Evolutionary conservation across 2,113 vertebrate species (phyloP).

Genomic region (Phainopepla nitens): DNA sequence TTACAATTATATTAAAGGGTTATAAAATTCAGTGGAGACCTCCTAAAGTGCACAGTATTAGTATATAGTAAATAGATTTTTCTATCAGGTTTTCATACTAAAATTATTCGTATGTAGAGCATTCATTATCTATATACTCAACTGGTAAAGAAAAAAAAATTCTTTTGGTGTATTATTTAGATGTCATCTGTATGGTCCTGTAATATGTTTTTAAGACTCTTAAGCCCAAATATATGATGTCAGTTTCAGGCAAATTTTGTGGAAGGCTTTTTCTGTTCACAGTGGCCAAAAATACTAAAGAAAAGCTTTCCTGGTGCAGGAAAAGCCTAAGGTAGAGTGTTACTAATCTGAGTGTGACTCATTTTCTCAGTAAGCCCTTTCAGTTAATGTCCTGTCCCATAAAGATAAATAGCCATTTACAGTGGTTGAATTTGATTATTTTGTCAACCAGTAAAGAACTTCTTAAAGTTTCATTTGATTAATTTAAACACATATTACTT

Average conservation of each 20-base stretch:
- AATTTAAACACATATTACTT: background rate
- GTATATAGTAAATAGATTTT: constrained; percentile 4
- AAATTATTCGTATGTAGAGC: background rate
- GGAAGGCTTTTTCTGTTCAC: background rate
- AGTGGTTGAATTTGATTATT: background rate
- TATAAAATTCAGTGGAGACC: background rate
- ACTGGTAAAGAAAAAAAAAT: background rate
- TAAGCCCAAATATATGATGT: background rate
- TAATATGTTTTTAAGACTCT: background rate
- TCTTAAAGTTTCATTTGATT: background rate
- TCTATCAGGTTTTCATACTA: constrained; percentile 18
- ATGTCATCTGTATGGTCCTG: background rate
- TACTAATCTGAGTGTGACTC: background rate
- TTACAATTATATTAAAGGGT: constrained; percentile 28
- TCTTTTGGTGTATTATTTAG: background rate
- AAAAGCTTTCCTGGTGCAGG: background rate
- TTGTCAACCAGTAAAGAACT: background rate
- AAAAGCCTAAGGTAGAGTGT: fast-evolving
- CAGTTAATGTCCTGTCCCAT: background rate
- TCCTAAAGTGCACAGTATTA: background rate
- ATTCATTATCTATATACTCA: background rate
- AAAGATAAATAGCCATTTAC: background rate
- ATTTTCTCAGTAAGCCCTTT: background rate
- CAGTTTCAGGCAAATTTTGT: background rate
- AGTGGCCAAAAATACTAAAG: background rate